phyloP scores from a whole-genome alignment of 2,113 vertebrate species.

The Rhagologus leucostigma region DNA sequence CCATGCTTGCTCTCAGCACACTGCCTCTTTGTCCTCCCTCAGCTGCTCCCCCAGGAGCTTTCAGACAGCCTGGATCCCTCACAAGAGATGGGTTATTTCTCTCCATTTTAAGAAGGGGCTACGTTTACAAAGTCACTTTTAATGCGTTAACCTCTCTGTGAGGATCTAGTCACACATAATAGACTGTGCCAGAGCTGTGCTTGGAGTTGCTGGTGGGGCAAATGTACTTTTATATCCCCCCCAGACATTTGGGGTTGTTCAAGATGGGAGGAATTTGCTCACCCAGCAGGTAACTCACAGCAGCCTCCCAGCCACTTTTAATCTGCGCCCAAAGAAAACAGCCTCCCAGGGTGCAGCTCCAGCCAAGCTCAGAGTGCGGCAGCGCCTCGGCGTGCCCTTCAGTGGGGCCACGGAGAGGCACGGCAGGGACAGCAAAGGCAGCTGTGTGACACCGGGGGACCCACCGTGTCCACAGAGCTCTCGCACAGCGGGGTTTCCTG shows the following conservation, averaged over 20 bases:
- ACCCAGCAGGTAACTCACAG: background rate
- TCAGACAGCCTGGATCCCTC: background rate
- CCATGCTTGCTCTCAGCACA: constrained; percentile 49
- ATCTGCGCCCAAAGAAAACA: background rate
- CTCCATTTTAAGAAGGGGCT: background rate
- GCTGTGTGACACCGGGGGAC: background rate
- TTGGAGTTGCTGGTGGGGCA: background rate
- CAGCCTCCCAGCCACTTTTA: background rate
- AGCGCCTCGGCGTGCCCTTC: background rate
- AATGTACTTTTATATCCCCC: background rate
- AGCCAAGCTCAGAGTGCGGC: background rate
- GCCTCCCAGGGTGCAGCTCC: background rate
- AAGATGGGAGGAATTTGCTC: background rate
- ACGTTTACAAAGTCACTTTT: background rate
- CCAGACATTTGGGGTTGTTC: background rate
- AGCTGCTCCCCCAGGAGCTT: background rate
- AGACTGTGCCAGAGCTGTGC: background rate
- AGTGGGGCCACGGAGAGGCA: accelerated
- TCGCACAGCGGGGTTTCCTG: background rate
- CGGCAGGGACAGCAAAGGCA: background rate
- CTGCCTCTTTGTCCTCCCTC: constrained; percentile 51
- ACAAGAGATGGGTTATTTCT: background rate
- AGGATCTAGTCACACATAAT: background rate
- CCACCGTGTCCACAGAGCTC: accelerated
- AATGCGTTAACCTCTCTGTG: background rate